Evolutionary conservation across 2,797 vertebrate species (phyloP).

Genomic region (Lophura swinhoii): DNA sequence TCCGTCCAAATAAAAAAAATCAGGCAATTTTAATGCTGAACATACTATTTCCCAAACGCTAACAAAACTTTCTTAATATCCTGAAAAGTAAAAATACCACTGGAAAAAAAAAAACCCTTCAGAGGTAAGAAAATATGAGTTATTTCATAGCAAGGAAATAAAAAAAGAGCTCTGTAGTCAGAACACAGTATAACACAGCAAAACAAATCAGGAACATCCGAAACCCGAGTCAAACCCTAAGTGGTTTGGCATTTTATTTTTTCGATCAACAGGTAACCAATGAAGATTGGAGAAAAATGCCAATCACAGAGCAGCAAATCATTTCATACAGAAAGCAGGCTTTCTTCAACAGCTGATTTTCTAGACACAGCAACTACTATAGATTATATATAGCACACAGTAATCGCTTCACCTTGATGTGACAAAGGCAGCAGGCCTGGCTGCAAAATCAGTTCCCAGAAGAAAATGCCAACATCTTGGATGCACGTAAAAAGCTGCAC

Average conservation of each 20-base stretch:
- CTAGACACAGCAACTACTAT: background rate
- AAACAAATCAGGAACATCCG: background rate
- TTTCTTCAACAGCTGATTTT: background rate
- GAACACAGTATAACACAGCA: background rate
- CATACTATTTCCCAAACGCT: background rate
- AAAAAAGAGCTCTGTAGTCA: background rate
- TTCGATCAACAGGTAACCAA: background rate
- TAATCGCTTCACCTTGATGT: background rate
- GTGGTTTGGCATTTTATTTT: background rate
- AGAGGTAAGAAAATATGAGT: background rate
- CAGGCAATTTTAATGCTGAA: background rate
- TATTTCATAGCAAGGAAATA: background rate
- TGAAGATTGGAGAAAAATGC: background rate
- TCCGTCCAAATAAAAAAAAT: background rate
- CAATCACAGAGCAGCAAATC: background rate
- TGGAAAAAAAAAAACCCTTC: background rate
- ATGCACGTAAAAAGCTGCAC: background rate
- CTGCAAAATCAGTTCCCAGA: constrained; percentile 8
- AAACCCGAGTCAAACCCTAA: background rate
- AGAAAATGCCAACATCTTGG: background rate
- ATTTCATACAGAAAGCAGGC: background rate
- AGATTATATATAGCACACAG: background rate
- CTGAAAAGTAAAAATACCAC: background rate
- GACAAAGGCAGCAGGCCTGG: background rate
- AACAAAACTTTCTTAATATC: background rate